Conservation (phyloP, 2,113 vertebrate species). For the Cathartes aura region DNA sequence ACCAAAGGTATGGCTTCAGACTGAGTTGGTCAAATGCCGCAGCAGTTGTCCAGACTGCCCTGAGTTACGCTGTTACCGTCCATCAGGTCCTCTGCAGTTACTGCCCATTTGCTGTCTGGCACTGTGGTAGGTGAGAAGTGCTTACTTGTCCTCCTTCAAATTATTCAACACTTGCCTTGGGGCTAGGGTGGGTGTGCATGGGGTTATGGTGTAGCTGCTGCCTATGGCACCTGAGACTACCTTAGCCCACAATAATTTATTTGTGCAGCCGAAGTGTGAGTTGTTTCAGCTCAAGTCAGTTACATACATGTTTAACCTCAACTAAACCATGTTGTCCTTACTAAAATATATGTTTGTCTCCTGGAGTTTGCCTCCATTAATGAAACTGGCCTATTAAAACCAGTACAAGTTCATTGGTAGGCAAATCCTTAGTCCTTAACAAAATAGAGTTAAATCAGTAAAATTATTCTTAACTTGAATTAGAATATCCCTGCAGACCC, state of each 20-base stretch:
- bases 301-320: background rate
- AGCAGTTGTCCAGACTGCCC: background rate
- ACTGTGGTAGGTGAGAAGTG: background rate
- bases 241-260: background rate
- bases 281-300: background rate
- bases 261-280: background rate
- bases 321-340: background rate
- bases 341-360: background rate
- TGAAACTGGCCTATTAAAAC: background rate
- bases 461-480: background rate
- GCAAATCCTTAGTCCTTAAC: background rate
- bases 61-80: background rate
- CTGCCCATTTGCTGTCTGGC: background rate
- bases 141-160: background rate
- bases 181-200: background rate
- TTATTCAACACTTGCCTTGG: background rate
- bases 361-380: background rate
- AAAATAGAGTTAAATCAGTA: background rate
- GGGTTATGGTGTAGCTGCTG: background rate
- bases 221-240: background rate
- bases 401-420: background rate
- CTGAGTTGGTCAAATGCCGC: accelerated
- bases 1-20: background rate
- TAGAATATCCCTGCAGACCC: background rate
- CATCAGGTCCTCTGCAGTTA: background rate